Conservation (phyloP, 2,113 vertebrate species). For the Rousettus leschenaultii region DNA sequence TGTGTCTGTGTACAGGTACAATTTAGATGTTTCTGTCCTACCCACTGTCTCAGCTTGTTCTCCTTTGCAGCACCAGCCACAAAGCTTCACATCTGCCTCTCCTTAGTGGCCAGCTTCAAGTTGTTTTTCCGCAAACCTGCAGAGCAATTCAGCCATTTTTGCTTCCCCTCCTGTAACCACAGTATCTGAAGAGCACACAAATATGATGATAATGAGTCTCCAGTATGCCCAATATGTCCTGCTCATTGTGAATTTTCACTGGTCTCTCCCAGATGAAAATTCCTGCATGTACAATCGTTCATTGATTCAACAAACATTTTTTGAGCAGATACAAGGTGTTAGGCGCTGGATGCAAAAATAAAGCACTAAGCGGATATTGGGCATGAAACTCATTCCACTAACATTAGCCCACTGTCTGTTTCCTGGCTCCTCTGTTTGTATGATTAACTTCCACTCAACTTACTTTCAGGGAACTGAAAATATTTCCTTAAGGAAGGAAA, state of each 20-base stretch:
- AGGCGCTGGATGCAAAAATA: background rate
- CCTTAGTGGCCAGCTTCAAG: background rate
- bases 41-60: background rate
- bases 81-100: background rate
- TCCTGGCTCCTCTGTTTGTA: background rate
- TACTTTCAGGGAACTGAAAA: background rate
- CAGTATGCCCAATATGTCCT: background rate
- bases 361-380: background rate
- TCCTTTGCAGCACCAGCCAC: background rate
- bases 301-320: background rate
- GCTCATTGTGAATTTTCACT: background rate
- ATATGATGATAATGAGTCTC: background rate
- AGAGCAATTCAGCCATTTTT: background rate
- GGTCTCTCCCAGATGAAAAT: background rate
- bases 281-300: background rate
- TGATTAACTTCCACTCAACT: background rate
- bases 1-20: background rate
- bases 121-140: background rate
- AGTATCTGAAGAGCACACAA: background rate
- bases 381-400: background rate
- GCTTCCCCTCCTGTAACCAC: background rate
- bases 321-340: background rate
- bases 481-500: background rate
- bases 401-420: background rate
- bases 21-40: background rate